phyloP scores from a whole-genome alignment of 2,888 invertebrate species.

The Diarsia brunnea region DNA sequence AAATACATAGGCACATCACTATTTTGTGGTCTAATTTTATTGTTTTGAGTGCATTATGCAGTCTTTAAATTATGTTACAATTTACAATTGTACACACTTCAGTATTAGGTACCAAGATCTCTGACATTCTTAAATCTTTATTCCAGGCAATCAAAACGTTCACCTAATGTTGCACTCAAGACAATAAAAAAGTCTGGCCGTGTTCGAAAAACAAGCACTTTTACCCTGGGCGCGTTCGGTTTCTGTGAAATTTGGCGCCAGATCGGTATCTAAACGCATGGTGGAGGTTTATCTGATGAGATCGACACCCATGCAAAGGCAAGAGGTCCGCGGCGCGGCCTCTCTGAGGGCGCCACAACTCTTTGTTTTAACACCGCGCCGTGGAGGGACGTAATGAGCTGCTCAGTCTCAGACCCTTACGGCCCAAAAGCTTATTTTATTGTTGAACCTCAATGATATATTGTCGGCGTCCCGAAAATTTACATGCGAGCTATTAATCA shows the following conservation, averaged over 20 bases:
- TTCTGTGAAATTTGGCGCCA: conserved; percentile 90
- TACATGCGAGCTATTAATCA: conserved; percentile 65
- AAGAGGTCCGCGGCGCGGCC: conserved; percentile 75
- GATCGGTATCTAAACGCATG: conserved; percentile 80
- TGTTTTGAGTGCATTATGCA: conserved; percentile 28
- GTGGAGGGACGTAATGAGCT: conserved; percentile 79
- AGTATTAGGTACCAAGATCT: conserved; percentile 25
- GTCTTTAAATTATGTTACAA: not conserved
- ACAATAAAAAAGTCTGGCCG: conserved; percentile 48
- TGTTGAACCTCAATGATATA: conserved; percentile 72
- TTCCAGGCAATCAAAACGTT: conserved; percentile 19
- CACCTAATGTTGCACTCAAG: conserved; percentile 34
- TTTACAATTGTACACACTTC: not conserved
- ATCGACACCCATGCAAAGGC: conserved; percentile 83
- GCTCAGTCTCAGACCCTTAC: conserved; percentile 52
- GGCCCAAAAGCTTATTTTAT: conserved; percentile 67
- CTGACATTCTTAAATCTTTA: conserved; percentile 21
- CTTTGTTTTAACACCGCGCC: conserved; percentile 82
- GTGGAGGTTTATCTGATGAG: conserved; percentile 80
- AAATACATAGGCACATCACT: conserved; percentile 61
- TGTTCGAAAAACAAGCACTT: conserved; percentile 71
- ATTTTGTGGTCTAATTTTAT: conserved; percentile 47
- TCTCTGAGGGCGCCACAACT: conserved; percentile 75
- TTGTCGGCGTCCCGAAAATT: conserved; percentile 66
- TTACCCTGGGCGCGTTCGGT: conserved; percentile 70